Base-by-base conservation (phyloP, 2,888 invertebrate genomes). In the Mythimna vitellina region DNA sequence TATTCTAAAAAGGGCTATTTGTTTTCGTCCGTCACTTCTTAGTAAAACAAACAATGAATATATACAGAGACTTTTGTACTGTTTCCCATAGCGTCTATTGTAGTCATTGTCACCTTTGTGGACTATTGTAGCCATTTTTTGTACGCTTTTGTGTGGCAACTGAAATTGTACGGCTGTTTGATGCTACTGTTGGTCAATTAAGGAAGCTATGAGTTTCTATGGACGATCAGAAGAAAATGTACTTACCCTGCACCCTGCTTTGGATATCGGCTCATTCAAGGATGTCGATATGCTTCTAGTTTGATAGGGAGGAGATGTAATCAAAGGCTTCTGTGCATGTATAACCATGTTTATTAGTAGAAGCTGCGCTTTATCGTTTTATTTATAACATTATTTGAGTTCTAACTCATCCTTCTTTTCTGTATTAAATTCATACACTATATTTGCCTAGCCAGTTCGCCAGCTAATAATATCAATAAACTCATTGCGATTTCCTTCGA, bases 31-130 rank as follows among this genome's bases (percentile, higher is more conserved):
- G 92, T 93, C 95, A 95, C 93, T 93, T 95, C 91, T 92, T 89
- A 89, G 92, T 92, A 93, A 95, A 94, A 94, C 95, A 96, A 95
- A 96, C 95, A 96, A 94, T 92, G 90, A 92, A 93, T 93, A 92
- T 93, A 94, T 94, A 92, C 90, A 90, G 86, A 89, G 86, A 92
- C 92, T 93, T 93, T 95, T 95, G 94, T 94, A 84, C 88, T 82
- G 85, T 90, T 92, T 92, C 92, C 91, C 93, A 93, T 93, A 93
- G 91, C 73, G 81, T 76, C 91, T 87, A 93, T 96, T 95, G 95
- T 95, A 82, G 85, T 86, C 89, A 93, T 95, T 95, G 94, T 95
- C 92, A 93, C 92, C 93, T 94, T 93, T 95, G 89, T 94, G 86
- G 81, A 88, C 89, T 89, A 84, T 93, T 93, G 91, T 95, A 87